Evolutionary conservation across 2,113 vertebrate genomes (phyloP), one percentile per base, ranked within the genome.

Genomic region (Salvelinus alpinus): DNA sequence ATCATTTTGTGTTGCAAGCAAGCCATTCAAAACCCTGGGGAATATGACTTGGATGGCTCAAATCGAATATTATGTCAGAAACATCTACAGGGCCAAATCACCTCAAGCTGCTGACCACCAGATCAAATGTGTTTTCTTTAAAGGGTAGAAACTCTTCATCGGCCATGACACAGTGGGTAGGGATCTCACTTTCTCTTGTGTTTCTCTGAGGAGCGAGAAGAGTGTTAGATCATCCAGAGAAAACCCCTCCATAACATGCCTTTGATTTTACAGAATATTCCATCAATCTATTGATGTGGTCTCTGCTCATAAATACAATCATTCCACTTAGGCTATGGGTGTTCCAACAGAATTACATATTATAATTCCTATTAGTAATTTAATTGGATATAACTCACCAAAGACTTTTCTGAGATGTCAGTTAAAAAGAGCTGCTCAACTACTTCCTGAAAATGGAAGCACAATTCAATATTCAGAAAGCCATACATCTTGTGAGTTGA

Each of bases 81-180:
- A 18, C 51, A 54, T 54, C 16, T 16, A 54, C 51, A 54, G 14
- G 51, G 64, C 5, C 31, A 22, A 34, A 44, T 78, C 89, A 99
- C 98, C 95, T 97, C 84, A 99, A 79, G 87, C 97, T 97, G 91
- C 98, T 99, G 87, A 99, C 80, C 78, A 97, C 96, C 75, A 99
- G 93, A 83, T 99, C 94, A 84, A 99, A 99, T 0, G 94, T 95
- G 87, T 97, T 92, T 81, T 97, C 96, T 88, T 82, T 93, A 82
- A 99, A 99, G 11, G 97, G 97, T 82, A 99, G 93, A 78, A 95
- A 98, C 91, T 99, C 98, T 84, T 99, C 97, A 48, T 99, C 97
- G 22, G 95, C 96, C 73, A 96, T 80, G 1, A 99, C 69, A 1
- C 44, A 91, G n/a, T 86, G 77, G 0, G 93, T 93, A 6, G 95